Percentiles rank a stretch among this genome's conserved stretches.
phyloP scores from a whole-genome alignment of 2,797 vertebrate genomes.

The Synaphobranchus kaupii region DNA sequence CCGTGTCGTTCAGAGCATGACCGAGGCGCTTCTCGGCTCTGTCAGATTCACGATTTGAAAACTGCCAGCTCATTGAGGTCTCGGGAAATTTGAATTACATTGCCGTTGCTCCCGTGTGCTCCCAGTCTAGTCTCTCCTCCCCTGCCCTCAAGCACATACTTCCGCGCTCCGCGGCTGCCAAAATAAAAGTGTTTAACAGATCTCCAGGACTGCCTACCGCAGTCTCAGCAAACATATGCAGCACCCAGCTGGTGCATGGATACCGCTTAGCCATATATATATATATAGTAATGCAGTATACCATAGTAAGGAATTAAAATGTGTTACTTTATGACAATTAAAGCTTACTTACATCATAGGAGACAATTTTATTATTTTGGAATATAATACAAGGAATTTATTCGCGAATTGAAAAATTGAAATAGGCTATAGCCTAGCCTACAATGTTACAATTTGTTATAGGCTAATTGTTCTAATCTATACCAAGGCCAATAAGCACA shows the following conservation, averaged over 20 bases:
- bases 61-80: constrained; percentile 28
- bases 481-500: no score
- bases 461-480: no score
- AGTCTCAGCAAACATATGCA: not conserved
- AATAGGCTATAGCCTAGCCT: no score
- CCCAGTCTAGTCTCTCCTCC: not conserved
- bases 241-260: not conserved
- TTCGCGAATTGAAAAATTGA: no score
- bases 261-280: not conserved
- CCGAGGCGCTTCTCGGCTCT: not conserved
- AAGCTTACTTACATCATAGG: no score
- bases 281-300: no score
- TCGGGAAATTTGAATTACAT: constrained; percentile 25
- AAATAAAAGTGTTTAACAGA: constrained; percentile 32
- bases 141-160: constrained; percentile 14
- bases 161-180: constrained; percentile 18
- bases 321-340: not conserved
- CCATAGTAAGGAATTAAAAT: not conserved
- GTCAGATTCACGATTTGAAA: not conserved
- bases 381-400: no score
- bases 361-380: no score
- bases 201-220: not conserved
- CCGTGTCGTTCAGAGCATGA: constrained; percentile 29
- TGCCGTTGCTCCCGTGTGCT: constrained; percentile 14
- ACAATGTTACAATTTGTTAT: no score